Base-by-base conservation (phyloP, 1,140 invertebrate species). In the Homarus americanus region DNA sequence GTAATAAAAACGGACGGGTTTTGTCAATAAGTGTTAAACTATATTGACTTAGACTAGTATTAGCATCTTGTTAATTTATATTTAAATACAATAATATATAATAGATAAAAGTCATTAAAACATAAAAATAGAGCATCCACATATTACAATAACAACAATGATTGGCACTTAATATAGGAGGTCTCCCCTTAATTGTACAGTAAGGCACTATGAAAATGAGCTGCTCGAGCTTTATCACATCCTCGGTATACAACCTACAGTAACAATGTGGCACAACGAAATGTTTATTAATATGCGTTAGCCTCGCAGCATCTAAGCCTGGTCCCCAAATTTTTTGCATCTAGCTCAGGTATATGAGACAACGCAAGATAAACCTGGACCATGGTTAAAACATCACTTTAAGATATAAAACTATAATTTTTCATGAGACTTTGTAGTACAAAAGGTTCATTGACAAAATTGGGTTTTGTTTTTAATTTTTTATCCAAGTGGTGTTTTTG, bases 91-190 rank as follows among this genome's bases (percentile, higher is more conserved):
- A 36, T 78, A 32, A 87, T 76, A 78, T 76, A 78, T 34, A 10
- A 69, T 40, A 58, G 24, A 53, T 28, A 80, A 15, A 78, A 76
- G 17, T 53, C 49, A 40, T 53, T 78, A 78, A 63, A 75, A 78
- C 73, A 76, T 76, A 87, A 87, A 87, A 87, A 87, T 87, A 87
- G 49, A 87, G 84, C 84, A 87, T 78, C 73, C 84, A 87, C 49
- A 73, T 72, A 24, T 73, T 72, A 85, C 66, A 85, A 49, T 24
- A 87, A 87, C 73, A 87, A 87, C 73, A 87, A 87, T 87, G 84
- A 73, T 87, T 87, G 84, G 84, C 84, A 87, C 84, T 75, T 87
- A 58, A 36, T 75, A 24, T 49, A 44, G 69, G 69, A 41, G 40
- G 41, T 76, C 36, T 49, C 73, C 72, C 49, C 40, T 58, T 34